Percentiles rank a stretch among this genome's conserved stretches.
Conservation (phyloP, 1,140 invertebrate species). For the Neodiprion fabricii region DNA sequence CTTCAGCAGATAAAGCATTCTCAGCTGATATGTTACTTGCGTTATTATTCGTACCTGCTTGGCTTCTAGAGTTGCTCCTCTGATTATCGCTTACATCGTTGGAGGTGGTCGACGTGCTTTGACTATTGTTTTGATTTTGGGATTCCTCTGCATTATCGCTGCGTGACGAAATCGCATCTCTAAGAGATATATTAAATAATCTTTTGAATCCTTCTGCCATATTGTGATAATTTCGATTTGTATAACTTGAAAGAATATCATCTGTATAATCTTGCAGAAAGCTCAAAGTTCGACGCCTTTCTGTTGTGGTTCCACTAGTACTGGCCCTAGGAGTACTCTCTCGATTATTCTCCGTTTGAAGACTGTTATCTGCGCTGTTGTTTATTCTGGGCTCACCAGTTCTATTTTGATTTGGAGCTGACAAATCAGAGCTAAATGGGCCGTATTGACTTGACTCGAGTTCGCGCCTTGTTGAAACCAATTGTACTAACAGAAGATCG, state of each 20-base stretch:
- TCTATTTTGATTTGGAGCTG: conserved; percentile 9
- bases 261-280: conserved; percentile 16
- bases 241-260: conserved; percentile 22
- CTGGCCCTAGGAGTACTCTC: not conserved
- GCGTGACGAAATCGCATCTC: not conserved
- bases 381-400: not conserved
- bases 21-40: conserved; percentile 20
- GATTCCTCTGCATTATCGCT: conserved; percentile 1
- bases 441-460: conserved; percentile 34
- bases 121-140: not conserved
- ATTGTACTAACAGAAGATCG: conserved; percentile 50
- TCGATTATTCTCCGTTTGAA: conserved; percentile 25
- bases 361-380: conserved; percentile 23
- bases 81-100: not conserved
- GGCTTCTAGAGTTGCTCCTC: not conserved
- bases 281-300: not conserved
- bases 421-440: conserved; percentile 21
- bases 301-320: not conserved
- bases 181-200: conserved; percentile 15
- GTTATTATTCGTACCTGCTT: not conserved
- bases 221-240: conserved; percentile 19
- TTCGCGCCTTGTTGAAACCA: conserved; percentile 41
- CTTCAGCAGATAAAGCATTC: conserved; percentile 33
- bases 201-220: conserved; percentile 25
- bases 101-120: not conserved